A percentile compares a stretch with the other conserved stretches of the same genome.
Evolutionary conservation across 2,888 invertebrate genomes (phyloP).

Genomic region (Mesoligia furuncula): DNA sequence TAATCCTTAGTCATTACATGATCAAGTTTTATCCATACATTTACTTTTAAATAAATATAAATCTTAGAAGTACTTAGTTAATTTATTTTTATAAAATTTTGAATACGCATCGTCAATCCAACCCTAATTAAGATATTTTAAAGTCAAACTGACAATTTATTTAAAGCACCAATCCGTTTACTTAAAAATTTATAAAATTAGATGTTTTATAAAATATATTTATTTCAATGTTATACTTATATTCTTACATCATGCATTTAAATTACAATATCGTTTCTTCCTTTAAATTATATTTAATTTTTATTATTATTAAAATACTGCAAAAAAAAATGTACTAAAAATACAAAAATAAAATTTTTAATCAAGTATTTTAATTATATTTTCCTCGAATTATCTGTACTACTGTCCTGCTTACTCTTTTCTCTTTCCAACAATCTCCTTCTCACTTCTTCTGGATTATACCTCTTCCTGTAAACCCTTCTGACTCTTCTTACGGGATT

Average conservation of each 20-base stretch:
- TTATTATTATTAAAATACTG: constrained; percentile 16
- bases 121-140: constrained; percentile 79
- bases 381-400: constrained; percentile 50
- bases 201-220: constrained; percentile 11
- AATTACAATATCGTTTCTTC: background rate
- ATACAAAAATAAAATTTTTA: background rate
- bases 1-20: background rate
- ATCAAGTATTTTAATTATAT: constrained; percentile 22
- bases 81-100: constrained; percentile 42
- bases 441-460: constrained; percentile 89
- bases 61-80: background rate
- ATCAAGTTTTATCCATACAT: background rate
- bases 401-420: constrained; percentile 74
- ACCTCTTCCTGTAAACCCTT: constrained; percentile 86
- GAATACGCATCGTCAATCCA: constrained; percentile 83
- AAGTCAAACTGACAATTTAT: constrained; percentile 85
- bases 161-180: constrained; percentile 61
- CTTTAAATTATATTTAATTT: constrained; percentile 5
- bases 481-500: constrained; percentile 86
- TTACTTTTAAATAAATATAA: constrained; percentile 11
- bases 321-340: constrained; percentile 31
- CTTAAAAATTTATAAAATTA: constrained; percentile 23
- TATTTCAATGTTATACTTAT: background rate
- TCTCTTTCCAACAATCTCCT: constrained; percentile 86
- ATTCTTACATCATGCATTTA: background rate